Conservation (phyloP, 2,113 vertebrate species). For the Vidua chalybeata region DNA sequence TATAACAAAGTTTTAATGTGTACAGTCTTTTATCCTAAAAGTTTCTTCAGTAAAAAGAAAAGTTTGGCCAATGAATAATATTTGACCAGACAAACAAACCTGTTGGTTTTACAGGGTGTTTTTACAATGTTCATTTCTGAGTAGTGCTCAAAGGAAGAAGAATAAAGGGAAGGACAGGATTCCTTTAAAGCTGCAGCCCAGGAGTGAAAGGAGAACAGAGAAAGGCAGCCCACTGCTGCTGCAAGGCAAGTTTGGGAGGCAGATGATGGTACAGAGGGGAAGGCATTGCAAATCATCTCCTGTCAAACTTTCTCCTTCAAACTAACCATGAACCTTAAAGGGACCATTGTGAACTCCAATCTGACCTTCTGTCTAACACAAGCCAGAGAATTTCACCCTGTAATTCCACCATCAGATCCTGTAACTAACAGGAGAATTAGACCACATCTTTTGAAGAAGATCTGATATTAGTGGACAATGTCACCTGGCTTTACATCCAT, state of each 20-base stretch:
- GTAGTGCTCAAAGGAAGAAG: background rate
- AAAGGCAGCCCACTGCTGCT: background rate
- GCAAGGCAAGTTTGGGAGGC: background rate
- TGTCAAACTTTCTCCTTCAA: background rate
- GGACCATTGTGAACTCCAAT: background rate
- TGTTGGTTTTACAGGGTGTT: background rate
- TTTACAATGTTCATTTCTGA: background rate
- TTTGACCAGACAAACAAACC: background rate
- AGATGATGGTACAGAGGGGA: background rate
- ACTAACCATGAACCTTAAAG: background rate
- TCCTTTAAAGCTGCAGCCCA: background rate
- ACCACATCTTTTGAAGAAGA: background rate
- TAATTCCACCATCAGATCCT: background rate
- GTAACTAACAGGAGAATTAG: constrained; percentile 4
- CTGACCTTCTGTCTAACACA: background rate
- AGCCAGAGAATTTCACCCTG: background rate
- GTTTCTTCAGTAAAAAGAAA: constrained; percentile 1
- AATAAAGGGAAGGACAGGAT: background rate
- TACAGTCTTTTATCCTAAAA: background rate
- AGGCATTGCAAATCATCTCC: background rate
- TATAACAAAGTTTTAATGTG: constrained; percentile 7
- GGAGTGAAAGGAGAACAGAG: background rate
- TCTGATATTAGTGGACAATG: background rate
- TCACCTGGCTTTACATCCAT: background rate
- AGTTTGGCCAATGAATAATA: background rate